A percentile compares a stretch with the other conserved stretches of the same genome.
phyloP scores from a whole-genome alignment of 2,113 vertebrate genomes.

The Cyprinodon tularosa region DNA sequence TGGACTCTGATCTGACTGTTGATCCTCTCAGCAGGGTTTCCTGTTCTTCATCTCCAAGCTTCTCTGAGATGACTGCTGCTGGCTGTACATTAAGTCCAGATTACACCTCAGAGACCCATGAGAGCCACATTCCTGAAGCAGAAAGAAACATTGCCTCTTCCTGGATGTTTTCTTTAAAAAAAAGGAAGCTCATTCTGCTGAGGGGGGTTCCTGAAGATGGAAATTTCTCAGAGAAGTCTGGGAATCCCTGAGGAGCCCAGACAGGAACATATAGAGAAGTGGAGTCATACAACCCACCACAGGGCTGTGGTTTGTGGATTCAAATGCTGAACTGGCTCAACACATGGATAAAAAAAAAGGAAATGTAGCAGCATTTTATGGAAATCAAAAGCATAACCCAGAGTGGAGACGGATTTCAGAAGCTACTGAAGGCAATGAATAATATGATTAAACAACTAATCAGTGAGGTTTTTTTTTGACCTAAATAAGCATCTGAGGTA shows the following conservation, averaged over 20 bases:
- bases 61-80: constrained; percentile 33
- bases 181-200: constrained; percentile 32
- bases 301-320: too few species aligned
- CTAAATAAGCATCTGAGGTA: too few species aligned
- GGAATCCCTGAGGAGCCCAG: constrained; percentile 44
- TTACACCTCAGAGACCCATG: constrained; percentile 51
- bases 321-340: too few species aligned
- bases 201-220: constrained; percentile 51
- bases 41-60: constrained; percentile 29
- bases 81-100: constrained; percentile 48
- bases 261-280: constrained; percentile 19
- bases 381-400: neutral
- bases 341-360: neutral
- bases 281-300: too few species aligned
- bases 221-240: constrained; percentile 47
- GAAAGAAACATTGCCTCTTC: constrained; percentile 24
- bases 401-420: too few species aligned
- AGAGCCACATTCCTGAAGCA: constrained; percentile 34
- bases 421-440: too few species aligned
- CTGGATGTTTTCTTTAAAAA: constrained; percentile 53
- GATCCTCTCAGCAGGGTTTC: constrained; percentile 55
- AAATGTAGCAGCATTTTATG: neutral
- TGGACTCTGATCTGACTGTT: constrained; percentile 30
- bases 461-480: too few species aligned
- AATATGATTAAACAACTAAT: too few species aligned